Evolutionary conservation across 2,113 vertebrate genomes (phyloP), one percentile per base, ranked within the genome.

Genomic region (Semicossyphus pulcher): DNA sequence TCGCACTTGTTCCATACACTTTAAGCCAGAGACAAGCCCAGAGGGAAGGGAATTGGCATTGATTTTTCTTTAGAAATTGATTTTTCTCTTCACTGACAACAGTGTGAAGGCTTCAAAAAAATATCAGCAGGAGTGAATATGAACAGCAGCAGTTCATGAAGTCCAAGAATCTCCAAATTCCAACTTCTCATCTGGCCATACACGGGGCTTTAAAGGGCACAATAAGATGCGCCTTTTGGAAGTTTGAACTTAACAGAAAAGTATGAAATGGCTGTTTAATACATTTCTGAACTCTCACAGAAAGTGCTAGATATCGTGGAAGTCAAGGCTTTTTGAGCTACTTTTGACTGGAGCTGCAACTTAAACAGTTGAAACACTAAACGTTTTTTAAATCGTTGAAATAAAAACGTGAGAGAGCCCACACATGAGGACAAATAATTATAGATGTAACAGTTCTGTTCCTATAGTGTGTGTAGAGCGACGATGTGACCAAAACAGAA

Each of bases 1-100:
- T 86, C 70, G 81, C 88, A 87, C 86, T 90, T 86, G 82, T 86
- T 91, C 85, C 67, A 83, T 85, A 88, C 71, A 87, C 72, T 87
- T 75, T 80, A 84, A 85, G 85, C 61, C 80, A 73, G 69, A 86
- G 75, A 84, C 82, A 59, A 68, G 78, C 54, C 72, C 71, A 58
- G 66, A 87, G 84, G 82, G 79, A 81, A 78, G 52, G 75, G 85
- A 91, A 91, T 91, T 91, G 85, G 67, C 86, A 91, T 91, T 88
- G 90, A 91, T 91, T 91, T 91, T 87, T 85, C 82, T 86, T 91
- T 82, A 88, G 80, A 89, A 91, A 90, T 88, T 63, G 88, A 92
- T 89, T 88, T 91, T 81, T 84, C 62, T 88, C 71, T 88, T 83
- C 86, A 88, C 86, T 84, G 87, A 88, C 87, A 89, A 87, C 80